Evolutionary conservation across 2,113 vertebrate species (phyloP).

Genomic region (Podiceps cristatus): DNA sequence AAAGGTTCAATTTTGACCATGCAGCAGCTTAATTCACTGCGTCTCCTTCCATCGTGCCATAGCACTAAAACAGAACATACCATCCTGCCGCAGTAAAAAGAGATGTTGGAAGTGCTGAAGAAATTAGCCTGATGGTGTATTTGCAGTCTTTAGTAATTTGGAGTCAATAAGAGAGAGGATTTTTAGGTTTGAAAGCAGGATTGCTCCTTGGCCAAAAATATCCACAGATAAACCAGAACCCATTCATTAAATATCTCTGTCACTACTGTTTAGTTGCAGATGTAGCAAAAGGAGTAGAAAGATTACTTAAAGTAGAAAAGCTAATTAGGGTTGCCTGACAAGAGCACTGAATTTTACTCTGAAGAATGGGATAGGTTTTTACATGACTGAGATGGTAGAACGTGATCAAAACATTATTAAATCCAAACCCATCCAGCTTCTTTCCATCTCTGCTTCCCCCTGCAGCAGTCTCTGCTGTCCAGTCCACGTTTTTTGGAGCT

Average conservation of each 20-base stretch:
- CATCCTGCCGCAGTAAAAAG: background rate
- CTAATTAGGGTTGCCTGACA: constrained; percentile 46
- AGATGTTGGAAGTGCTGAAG: background rate
- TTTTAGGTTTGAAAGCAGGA: background rate
- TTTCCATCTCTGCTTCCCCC: background rate
- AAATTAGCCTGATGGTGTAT: background rate
- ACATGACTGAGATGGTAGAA: constrained; percentile 10
- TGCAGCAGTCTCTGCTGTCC: background rate
- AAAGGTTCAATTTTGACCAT: background rate
- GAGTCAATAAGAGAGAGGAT: background rate
- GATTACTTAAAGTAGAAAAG: constrained; percentile 40
- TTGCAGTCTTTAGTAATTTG: background rate
- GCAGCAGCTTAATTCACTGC: background rate
- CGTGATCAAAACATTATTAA: constrained; percentile 21
- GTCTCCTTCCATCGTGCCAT: background rate
- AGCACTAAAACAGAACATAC: background rate
- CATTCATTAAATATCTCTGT: background rate
- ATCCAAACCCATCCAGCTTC: background rate
- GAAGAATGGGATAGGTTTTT: constrained; percentile 21
- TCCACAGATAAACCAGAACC: background rate
- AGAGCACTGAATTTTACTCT: constrained; percentile 32
- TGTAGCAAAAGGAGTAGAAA: background rate
- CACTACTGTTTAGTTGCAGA: constrained; percentile 11
- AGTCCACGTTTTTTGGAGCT: background rate
- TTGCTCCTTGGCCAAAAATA: background rate